A percentile compares a stretch with the other conserved stretches of the same genome.
Conservation (phyloP, 2,888 invertebrate genomes). For the Masnerella sp. region DNA sequence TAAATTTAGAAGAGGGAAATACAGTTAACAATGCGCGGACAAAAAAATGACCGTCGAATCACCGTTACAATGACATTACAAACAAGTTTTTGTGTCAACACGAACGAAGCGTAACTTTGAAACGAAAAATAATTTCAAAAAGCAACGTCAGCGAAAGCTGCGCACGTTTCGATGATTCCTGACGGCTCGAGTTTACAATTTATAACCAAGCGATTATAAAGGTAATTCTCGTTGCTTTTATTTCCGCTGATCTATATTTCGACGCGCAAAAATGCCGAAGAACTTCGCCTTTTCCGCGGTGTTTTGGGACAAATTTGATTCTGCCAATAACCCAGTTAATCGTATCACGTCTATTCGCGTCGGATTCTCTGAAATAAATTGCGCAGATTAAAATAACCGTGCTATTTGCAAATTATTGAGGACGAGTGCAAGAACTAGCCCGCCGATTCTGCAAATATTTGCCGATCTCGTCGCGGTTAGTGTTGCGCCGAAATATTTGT, state of each 20-base stretch:
- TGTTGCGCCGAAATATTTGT: conserved; percentile 2
- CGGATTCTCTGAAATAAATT: neutral
- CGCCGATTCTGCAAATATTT: neutral
- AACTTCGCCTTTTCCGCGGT: conserved; percentile 2
- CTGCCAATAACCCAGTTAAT: conserved; percentile 18
- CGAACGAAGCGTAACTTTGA: neutral
- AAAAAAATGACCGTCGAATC: conserved; percentile 13
- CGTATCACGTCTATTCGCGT: neutral
- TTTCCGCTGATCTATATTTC: too few species aligned
- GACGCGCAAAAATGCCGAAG: too few species aligned
- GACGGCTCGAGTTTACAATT: too few species aligned
- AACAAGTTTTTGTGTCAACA: conserved; percentile 7
- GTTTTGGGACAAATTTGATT: conserved; percentile 10
- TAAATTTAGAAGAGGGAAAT: neutral
- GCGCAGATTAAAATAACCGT: conserved; percentile 6
- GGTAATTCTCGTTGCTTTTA: too few species aligned
- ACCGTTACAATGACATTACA: conserved; percentile 17
- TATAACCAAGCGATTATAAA: too few species aligned
- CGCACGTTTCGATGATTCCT: neutral
- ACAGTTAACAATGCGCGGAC: neutral
- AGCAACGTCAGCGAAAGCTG: neutral
- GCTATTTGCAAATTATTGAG: neutral
- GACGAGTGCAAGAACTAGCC: conserved; percentile 1
- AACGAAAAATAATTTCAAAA: conserved; percentile 3
- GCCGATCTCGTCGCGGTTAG: neutral